Conservation (phyloP, 2,113 vertebrate species). For the Phasianus colchicus region DNA sequence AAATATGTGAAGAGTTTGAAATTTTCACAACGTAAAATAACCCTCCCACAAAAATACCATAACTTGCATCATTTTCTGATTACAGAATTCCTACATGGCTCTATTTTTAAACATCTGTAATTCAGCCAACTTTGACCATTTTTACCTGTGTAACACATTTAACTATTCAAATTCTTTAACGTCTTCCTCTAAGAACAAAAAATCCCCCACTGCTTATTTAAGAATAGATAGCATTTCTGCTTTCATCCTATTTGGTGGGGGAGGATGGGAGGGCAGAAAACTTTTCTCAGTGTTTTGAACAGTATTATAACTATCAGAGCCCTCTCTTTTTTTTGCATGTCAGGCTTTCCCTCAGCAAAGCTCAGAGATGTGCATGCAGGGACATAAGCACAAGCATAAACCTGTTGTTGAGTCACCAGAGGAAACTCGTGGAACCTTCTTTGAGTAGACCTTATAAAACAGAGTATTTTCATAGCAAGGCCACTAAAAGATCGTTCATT, state of each 20-base stretch:
- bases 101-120: neutral
- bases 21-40: neutral
- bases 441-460: slow-evolving; percentile 14
- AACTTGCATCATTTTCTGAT: neutral
- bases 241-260: neutral
- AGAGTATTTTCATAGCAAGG: slow-evolving; percentile 54
- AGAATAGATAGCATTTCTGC: slow-evolving; percentile 35
- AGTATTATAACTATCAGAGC: neutral
- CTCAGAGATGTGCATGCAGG: neutral
- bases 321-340: neutral
- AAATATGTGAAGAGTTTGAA: neutral
- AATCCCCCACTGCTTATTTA: neutral
- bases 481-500: slow-evolving; percentile 51
- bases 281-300: neutral
- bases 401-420: neutral
- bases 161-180: neutral
- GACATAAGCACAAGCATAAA: neutral
- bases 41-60: neutral
- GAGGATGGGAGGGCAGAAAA: neutral
- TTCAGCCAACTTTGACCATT: neutral
- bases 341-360: neutral
- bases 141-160: neutral
- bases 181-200: slow-evolving; percentile 3
- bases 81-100: neutral
- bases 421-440: slow-evolving; percentile 1